Percentiles rank a stretch among this genome's conserved stretches.
phyloP scores from a whole-genome alignment of 2,888 invertebrate species.

The Noctua janthe region DNA sequence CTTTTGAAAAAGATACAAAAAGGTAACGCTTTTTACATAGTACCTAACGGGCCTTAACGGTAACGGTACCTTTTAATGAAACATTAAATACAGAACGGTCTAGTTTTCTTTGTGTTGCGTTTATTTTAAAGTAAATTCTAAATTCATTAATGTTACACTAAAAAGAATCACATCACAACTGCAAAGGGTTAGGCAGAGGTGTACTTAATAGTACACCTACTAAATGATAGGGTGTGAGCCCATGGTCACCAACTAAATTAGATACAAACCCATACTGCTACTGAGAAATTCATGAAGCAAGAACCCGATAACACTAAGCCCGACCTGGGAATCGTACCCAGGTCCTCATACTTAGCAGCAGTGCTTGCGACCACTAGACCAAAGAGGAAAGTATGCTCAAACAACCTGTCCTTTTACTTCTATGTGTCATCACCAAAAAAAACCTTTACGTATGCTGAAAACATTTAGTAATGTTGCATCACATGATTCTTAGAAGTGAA shows the following conservation, averaged over 20 bases:
- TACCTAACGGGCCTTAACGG: conserved; percentile 9
- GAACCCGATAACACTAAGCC: not conserved
- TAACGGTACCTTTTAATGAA: conserved; percentile 33
- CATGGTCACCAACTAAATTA: not conserved
- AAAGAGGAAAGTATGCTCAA: not conserved
- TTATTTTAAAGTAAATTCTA: conserved; percentile 5
- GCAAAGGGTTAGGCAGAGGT: not conserved
- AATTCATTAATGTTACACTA: not conserved
- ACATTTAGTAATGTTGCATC: not conserved
- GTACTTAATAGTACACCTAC: not conserved
- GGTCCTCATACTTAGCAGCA: not conserved
- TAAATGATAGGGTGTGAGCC: not conserved
- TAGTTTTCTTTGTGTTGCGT: conserved; percentile 12
- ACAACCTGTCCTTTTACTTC: not conserved
- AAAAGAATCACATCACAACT: not conserved
- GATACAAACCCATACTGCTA: not conserved
- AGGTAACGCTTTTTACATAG: conserved; percentile 38
- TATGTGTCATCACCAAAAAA: not conserved
- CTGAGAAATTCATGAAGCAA: not conserved
- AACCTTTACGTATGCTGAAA: not conserved
- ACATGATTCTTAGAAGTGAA: not conserved
- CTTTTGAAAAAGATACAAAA: conserved; percentile 29
- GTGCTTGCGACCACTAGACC: not conserved
- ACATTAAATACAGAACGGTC: conserved; percentile 25
- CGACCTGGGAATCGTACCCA: not conserved